Percentiles rank a stretch among this genome's conserved stretches.
phyloP scores from a whole-genome alignment of 2,113 vertebrate genomes.

The Limanda limanda region DNA sequence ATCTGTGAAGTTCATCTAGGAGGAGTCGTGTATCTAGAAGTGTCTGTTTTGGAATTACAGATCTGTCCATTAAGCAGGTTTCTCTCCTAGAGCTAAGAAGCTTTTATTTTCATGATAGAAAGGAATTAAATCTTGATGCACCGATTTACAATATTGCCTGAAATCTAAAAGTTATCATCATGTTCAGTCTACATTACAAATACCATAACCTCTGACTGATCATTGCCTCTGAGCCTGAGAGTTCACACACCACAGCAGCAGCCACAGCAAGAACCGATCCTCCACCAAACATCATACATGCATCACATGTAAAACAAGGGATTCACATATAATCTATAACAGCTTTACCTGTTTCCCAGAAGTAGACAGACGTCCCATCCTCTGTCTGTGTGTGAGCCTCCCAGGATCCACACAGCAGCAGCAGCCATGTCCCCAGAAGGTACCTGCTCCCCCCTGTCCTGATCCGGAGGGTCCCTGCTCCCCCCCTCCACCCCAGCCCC shows the following conservation, averaged over 20 bases:
- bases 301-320: conserved; percentile 26
- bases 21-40: conserved; percentile 24
- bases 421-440: conserved; percentile 81
- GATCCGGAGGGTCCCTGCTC: conserved; percentile 57
- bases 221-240: conserved; percentile 19
- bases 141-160: no score
- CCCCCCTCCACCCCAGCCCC: conserved; percentile 79
- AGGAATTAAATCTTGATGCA: no score
- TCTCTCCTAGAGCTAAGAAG: no score
- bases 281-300: conserved; percentile 16
- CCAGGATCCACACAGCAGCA: conserved; percentile 82
- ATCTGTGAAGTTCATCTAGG: conserved; percentile 60
- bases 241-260: conserved; percentile 27
- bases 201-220: conserved; percentile 16
- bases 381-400: conserved; percentile 82
- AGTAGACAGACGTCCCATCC: conserved; percentile 88
- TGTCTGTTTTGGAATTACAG: conserved; percentile 33
- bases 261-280: conserved; percentile 3
- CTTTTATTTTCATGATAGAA: no score
- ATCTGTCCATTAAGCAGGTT: not conserved
- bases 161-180: no score
- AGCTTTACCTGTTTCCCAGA: conserved; percentile 95
- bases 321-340: conserved; percentile 46
- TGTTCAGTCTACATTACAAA: not conserved
- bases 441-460: conserved; percentile 65